Evolutionary conservation across 2,888 invertebrate genomes (phyloP), one percentile per base, ranked within the genome.

Genomic region (Notodonta dromedarius): DNA sequence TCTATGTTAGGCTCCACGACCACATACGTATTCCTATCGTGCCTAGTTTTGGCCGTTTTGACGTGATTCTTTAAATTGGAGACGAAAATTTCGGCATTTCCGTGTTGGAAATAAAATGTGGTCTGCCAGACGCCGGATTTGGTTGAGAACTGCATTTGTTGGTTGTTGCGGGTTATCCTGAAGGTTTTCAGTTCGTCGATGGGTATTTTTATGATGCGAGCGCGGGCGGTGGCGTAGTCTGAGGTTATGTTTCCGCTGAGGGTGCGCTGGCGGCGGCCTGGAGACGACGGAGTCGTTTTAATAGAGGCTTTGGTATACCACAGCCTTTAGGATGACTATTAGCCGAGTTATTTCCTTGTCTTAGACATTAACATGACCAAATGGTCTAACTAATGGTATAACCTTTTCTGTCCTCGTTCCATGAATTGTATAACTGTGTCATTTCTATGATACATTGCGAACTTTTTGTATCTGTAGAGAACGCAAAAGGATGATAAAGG

Each of bases 61-160:
- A 96, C 87, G 64, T 95, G 94, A 73, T 95, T 95, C 87, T 95
- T 96, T 65, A 95, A 90, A 64, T 94, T 94, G 50, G 89, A 94
- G 52, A 95, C 94, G 77, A 98, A 96, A 60, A 95, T 95, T 76
- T 97, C 97, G 0, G 97, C 97, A 75, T 98, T 98, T 0, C 97
- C 97, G 73, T 97, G 96, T 84, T 97, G 97, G 89, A 98, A 98
- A 82, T 97, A 96, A 82, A 98, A 97, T 6, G 97, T 96, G 67
- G 96, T 96, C 73, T 96, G 95, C 79, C 95, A 95, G 0, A 96
- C 95, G 0, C 91, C 90, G 0, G 83, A 81, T 65, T 91, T 93
- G 0, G 90, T 89, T 0, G 89, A 89, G 69, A 94, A 87, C 70
- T 91, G 93, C 85, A 94, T 87, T 63, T 93, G 91, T 59, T 92